A percentile compares a stretch with the other conserved stretches of the same genome.
These are phyloP conservation scores for Aphelenchoides besseyi DNA, from an alignment of 1,140 invertebrate species.

Conservation along the genomic window DNA sequence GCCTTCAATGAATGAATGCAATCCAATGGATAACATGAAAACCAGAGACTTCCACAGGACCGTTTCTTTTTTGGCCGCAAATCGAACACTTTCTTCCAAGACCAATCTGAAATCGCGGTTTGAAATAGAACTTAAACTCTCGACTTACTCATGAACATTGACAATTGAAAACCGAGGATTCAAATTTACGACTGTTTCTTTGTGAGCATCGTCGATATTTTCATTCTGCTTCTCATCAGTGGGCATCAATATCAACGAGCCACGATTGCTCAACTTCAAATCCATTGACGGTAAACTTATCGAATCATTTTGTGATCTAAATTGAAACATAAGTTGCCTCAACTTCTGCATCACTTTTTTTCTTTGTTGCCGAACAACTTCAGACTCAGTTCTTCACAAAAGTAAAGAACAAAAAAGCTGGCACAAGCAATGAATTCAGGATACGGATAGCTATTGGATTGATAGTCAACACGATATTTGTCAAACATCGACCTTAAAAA, in stretches of 20 bases:
- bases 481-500: neutral
- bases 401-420: neutral
- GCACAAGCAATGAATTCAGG: neutral
- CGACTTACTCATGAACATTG: neutral
- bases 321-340: neutral
- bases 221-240: too few relatives aligned
- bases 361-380: neutral
- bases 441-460: neutral
- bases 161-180: neutral
- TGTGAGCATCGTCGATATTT: neutral
- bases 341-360: neutral
- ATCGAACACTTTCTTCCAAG: neutral
- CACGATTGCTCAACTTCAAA: neutral
- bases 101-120: neutral
- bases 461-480: neutral
- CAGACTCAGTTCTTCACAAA: neutral
- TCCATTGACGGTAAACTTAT: neutral
- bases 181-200: neutral
- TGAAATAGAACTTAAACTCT: neutral
- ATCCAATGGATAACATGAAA: neutral
- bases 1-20: neutral
- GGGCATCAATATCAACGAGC: neutral
- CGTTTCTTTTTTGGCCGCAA: neutral
- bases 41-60: neutral
- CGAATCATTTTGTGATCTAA: too few relatives aligned